Conservation (phyloP, 1,140 invertebrate species). For the Popillia japonica region DNA sequence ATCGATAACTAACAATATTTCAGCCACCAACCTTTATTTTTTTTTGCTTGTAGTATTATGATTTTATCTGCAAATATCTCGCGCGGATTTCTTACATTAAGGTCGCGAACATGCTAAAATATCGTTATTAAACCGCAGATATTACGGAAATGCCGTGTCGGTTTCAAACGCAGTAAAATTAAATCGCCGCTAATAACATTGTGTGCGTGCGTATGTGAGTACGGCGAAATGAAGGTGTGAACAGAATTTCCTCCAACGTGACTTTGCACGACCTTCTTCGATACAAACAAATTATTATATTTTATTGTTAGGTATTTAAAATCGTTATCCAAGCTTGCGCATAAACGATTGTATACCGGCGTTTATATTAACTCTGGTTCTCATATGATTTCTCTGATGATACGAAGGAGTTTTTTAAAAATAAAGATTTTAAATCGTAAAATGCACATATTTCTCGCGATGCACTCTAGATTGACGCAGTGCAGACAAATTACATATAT, state of each 20-base stretch:
- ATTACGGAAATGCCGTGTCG: constrained; percentile 23
- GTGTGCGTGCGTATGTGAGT: background rate
- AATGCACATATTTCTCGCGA: too few relatives aligned
- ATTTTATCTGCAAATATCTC: background rate
- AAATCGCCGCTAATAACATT: constrained; percentile 10
- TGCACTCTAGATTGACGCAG: too few relatives aligned
- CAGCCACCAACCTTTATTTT: background rate
- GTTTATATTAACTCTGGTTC: too few relatives aligned
- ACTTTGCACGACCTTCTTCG: constrained; percentile 1
- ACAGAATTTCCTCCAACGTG: constrained; percentile 11
- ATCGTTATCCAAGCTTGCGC: background rate
- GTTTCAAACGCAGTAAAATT: background rate
- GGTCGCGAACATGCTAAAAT: constrained; percentile 3
- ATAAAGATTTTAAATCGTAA: too few relatives aligned
- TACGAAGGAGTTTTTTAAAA: too few relatives aligned
- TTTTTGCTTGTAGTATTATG: background rate
- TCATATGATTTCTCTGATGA: too few relatives aligned
- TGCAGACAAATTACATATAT: too few relatives aligned
- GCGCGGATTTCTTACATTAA: background rate
- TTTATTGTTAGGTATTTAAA: constrained; percentile 21
- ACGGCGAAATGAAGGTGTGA: constrained; percentile 4
- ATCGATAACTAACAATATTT: background rate
- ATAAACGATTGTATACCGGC: background rate
- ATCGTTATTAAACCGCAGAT: constrained; percentile 17
- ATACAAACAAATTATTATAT: constrained; percentile 13